Percentiles rank a stretch among this genome's conserved stretches.
These are phyloP conservation scores for Musca vetustissima DNA, from an alignment of 1,140 invertebrate species.

Conservation along the genomic window DNA sequence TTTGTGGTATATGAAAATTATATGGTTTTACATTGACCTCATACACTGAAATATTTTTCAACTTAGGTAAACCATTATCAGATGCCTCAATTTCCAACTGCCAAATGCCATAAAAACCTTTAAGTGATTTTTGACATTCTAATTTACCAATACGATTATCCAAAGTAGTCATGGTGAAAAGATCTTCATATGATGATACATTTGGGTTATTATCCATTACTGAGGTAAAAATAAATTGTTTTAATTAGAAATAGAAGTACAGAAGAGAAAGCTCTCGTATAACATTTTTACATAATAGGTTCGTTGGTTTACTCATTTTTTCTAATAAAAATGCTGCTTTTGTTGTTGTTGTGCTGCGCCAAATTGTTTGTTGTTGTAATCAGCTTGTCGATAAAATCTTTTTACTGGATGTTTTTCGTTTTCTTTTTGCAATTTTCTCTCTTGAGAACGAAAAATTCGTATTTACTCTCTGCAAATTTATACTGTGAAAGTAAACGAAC, in stretches of 20 bases:
- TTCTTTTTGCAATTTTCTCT: no score
- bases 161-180: slow-evolving; percentile 55
- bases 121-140: slow-evolving; percentile 51
- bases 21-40: slow-evolving; percentile 55
- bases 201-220: slow-evolving; percentile 22
- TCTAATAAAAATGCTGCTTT: no score
- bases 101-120: slow-evolving; percentile 59
- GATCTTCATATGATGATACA: slow-evolving; percentile 40
- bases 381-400: no score
- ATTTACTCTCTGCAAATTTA: no score
- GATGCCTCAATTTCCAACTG: slow-evolving; percentile 48
- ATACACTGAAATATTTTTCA: slow-evolving; percentile 47
- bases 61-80: slow-evolving; percentile 55
- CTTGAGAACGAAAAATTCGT: no score
- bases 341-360: no score
- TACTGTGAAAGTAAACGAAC: no score
- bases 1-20: slow-evolving; percentile 58
- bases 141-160: slow-evolving; percentile 53
- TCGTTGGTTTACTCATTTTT: no score
- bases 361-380: no score
- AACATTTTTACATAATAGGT: no score
- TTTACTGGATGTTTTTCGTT: no score
- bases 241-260: background rate
- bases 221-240: background rate
- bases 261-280: no score